Evolutionary conservation across 2,797 vertebrate genomes (phyloP).

Genomic region (Rhincodon typus): DNA sequence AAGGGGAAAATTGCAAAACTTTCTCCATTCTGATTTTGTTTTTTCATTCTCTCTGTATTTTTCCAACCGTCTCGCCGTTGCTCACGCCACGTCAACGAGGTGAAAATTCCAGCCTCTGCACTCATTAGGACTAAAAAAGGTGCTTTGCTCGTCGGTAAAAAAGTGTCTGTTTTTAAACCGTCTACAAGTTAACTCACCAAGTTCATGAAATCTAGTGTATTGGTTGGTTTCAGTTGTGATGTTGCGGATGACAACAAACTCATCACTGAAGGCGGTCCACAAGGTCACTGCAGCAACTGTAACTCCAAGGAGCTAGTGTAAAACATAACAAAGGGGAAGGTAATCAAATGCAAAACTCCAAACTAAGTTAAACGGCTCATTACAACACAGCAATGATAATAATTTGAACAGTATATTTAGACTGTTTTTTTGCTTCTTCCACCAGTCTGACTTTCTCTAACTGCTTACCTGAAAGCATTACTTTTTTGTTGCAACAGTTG

Average conservation of each 20-base stretch:
- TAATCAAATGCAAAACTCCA: neutral
- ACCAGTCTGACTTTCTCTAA: neutral
- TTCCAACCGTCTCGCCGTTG: too few species aligned
- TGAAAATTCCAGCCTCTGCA: neutral
- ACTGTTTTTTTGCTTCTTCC: neutral
- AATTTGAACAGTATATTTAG: neutral
- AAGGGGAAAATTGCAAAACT: too few species aligned
- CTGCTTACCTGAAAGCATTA: neutral
- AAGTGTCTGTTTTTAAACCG: neutral
- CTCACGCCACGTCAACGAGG: too few species aligned
- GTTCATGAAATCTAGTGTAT: conserved; percentile 36
- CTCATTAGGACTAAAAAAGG: neutral
- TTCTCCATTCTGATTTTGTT: too few species aligned
- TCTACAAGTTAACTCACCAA: conserved; percentile 28
- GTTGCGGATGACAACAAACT: conserved; percentile 47
- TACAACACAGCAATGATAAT: neutral
- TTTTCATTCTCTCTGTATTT: too few species aligned
- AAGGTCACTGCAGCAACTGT: conserved; percentile 47
- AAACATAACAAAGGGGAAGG: conserved; percentile 39
- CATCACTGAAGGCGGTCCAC: conserved; percentile 46
- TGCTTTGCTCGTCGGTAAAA: neutral
- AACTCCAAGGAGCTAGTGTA: conserved; percentile 51
- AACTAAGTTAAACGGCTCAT: too few species aligned
- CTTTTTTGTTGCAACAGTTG: neutral
- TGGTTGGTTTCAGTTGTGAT: conserved; percentile 43